These are phyloP conservation scores for Dromiciops gliroides DNA, from an alignment of 2,113 vertebrate genomes.

Conservation along the genomic window DNA sequence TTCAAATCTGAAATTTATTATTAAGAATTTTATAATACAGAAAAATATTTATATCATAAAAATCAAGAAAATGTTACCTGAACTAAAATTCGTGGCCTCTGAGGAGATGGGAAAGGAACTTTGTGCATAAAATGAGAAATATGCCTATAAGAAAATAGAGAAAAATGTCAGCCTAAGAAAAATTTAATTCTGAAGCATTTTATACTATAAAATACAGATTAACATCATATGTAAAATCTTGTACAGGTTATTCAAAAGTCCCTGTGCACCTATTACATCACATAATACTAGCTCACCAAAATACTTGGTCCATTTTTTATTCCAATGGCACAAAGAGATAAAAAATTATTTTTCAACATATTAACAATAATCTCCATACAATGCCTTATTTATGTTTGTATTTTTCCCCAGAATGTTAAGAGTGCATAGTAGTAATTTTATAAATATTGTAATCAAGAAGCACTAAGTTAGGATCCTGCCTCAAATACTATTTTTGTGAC, in stretches of 20 bases:
- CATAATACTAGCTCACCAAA: neutral
- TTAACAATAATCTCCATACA: conserved; percentile 33
- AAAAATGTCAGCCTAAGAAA: conserved; percentile 37
- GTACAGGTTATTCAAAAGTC: conserved; percentile 40
- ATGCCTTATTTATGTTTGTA: conserved; percentile 43
- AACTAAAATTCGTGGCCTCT: conserved; percentile 96
- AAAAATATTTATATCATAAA: neutral
- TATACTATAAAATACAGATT: conserved; percentile 47
- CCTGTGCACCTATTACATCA: neutral
- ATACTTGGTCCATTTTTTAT: neutral
- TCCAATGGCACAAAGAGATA: neutral
- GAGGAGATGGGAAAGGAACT: conserved; percentile 96
- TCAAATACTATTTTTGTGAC: neutral
- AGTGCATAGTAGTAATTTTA: neutral
- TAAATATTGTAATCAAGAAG: neutral
- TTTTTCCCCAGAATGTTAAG: neutral
- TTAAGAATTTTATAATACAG: neutral
- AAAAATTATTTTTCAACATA: neutral
- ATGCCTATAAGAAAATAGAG: conserved; percentile 87
- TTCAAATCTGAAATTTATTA: neutral
- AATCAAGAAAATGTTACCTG: conserved; percentile 87
- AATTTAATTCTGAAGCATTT: conserved; percentile 1
- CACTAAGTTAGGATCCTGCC: neutral
- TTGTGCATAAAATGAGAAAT: conserved; percentile 99
- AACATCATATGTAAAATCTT: conserved; percentile 33